phyloP scores from a whole-genome alignment of 2,797 vertebrate genomes.

The Kryptolebias ocellatus region DNA sequence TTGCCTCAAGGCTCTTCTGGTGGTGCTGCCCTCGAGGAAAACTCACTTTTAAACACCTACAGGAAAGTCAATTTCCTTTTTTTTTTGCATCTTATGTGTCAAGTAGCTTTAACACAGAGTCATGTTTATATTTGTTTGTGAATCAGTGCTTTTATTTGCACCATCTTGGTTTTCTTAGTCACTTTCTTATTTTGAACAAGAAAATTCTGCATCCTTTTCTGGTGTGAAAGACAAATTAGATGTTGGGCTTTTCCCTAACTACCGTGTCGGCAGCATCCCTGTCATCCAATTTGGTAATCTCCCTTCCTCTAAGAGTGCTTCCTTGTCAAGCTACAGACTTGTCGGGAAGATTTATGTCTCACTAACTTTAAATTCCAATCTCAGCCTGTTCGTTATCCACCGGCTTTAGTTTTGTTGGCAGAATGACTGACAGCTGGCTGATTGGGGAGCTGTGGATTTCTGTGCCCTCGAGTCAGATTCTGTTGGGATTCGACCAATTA shows the following conservation, averaged over 20 bases:
- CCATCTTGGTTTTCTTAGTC: conserved; percentile 11
- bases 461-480: conserved; percentile 78
- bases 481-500: conserved; percentile 80
- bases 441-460: conserved; percentile 75
- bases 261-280: conserved; percentile 50
- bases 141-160: conserved; percentile 9
- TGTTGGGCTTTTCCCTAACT: conserved; percentile 48
- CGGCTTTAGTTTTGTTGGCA: conserved; percentile 73
- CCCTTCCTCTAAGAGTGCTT: conserved; percentile 50
- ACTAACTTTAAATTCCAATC: conserved; percentile 75
- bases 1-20: conserved; percentile 20
- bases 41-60: conserved; percentile 27
- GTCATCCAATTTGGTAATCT: conserved; percentile 69
- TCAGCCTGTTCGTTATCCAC: conserved; percentile 73
- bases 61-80: neutral
- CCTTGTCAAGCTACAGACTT: conserved; percentile 71
- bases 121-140: neutral
- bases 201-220: conserved; percentile 42
- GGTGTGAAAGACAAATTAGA: conserved; percentile 58
- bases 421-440: conserved; percentile 77
- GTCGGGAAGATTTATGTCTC: conserved; percentile 75
- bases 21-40: conserved; percentile 34
- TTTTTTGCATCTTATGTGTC: neutral
- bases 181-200: conserved; percentile 41
- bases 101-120: neutral